A percentile compares a stretch with the other conserved stretches of the same genome.
Conservation (phyloP, 2,113 vertebrate species). For the Lasiurus cinereus region DNA sequence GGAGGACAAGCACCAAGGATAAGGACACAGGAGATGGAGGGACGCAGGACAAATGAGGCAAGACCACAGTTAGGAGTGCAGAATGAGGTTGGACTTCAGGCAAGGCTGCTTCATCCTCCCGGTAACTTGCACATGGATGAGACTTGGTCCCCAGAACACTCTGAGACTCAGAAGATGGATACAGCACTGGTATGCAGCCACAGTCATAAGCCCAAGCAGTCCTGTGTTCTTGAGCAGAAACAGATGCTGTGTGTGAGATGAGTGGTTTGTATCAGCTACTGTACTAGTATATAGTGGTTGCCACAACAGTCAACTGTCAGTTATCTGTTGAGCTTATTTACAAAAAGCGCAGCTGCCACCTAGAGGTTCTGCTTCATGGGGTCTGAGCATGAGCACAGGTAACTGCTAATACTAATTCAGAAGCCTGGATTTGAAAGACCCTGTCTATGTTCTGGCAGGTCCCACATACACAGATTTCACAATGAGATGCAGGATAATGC, state of each 20-base stretch:
- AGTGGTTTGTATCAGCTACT: too few relatives aligned
- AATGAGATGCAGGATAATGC: fast-evolving
- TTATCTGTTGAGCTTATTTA: not conserved
- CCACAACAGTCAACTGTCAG: fast-evolving
- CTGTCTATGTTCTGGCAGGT: fast-evolving
- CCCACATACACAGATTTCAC: fast-evolving
- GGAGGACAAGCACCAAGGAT: not conserved
- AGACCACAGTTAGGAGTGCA: not conserved
- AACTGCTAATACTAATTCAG: fast-evolving
- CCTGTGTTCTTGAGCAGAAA: not conserved
- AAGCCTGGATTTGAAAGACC: not conserved
- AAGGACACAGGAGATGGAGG: not conserved
- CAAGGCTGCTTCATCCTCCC: too few relatives aligned
- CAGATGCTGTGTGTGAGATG: fast-evolving
- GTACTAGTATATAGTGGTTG: too few relatives aligned
- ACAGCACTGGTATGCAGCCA: not conserved
- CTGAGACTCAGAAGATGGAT: not conserved
- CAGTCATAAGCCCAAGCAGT: fast-evolving
- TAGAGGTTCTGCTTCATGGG: fast-evolving
- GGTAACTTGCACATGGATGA: not conserved
- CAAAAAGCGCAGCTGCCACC: not conserved
- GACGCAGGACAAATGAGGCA: not conserved
- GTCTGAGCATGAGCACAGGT: not conserved
- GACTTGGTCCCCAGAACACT: too few relatives aligned
- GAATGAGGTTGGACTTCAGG: not conserved